Base-by-base conservation (phyloP, 2,797 vertebrate species). In the Cyprinella venusta region DNA sequence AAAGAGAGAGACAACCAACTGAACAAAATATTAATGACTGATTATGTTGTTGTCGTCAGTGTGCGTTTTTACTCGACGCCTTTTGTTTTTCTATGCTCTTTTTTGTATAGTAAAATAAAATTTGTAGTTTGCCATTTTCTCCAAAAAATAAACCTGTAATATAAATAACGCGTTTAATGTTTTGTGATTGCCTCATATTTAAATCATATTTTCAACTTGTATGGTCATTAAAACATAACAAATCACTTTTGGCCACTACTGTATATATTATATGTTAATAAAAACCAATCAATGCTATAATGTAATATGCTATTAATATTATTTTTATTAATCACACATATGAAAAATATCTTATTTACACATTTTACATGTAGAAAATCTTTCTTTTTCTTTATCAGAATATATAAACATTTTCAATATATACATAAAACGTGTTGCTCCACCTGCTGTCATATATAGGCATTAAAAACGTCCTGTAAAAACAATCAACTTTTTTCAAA, bases 371-470 rank as follows among this genome's bases (percentile, higher is more conserved):
- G 38, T 61, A 48, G 40, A 71, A 5, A 63, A 18, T 63, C 0
- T 10, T 24, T n/a, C n/a, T n/a, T 24, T 24, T 42, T 45, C 4
- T 13, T 36, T 19, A 30, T 56, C 9, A 30, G 18, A 15, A n/a
- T 56, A 56, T 56, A 5, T n/a, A 48, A 48, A 48, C 45, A 48
- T 50, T 18, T 50, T 50, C 6, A n/a, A 69, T 21, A 70, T 33
- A 38, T 21, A 61, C 68, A 72, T 59, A 42, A 30, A 50, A 8
- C 1, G 30, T 70, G 33, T 18, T 2, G 80, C 36, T 76, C 71
- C 67, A 30, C 80, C 68, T 72, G 81, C 5, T 40, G 18, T 72
- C n/a, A 30, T 26, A 65, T 50, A n/a, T 19, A 24, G 36, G 16
- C 18, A 61, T 71, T 15, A 52, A 67, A n/a, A 65, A 54, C 1